These are phyloP conservation scores for Thermophis baileyi DNA, from an alignment of 2,113 vertebrate species.

Conservation along the genomic window DNA sequence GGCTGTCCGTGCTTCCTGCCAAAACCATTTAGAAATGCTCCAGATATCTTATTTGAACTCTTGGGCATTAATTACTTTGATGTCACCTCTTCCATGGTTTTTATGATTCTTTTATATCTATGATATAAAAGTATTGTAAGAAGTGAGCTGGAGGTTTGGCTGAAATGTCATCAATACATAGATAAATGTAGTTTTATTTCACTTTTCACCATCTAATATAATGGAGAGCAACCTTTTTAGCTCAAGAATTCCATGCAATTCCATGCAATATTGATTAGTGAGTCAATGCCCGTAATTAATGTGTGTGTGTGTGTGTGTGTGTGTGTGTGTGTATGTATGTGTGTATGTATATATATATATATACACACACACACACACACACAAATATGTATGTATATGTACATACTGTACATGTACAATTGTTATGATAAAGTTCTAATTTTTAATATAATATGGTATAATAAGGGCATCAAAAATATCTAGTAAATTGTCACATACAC, in stretches of 20 bases:
- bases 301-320: no score
- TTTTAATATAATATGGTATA: not conserved
- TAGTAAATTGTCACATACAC: not conserved
- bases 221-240: not conserved
- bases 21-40: not conserved
- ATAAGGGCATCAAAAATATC: not conserved
- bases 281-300: not conserved
- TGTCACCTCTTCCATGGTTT: not conserved
- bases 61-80: not conserved
- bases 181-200: not conserved
- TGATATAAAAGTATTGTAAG: not conserved
- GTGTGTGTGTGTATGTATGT: no score
- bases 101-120: no score
- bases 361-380: no score
- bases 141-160: not conserved
- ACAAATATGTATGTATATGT: no score
- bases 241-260: not conserved
- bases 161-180: not conserved
- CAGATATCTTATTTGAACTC: not conserved
- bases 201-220: not conserved
- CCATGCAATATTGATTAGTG: not conserved
- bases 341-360: no score
- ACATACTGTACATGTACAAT: not conserved
- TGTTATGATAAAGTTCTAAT: not conserved
- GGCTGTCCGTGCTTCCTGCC: not conserved